Evolutionary conservation across 1,140 invertebrate genomes (phyloP).

Genomic region (Brachionus koreanus): DNA sequence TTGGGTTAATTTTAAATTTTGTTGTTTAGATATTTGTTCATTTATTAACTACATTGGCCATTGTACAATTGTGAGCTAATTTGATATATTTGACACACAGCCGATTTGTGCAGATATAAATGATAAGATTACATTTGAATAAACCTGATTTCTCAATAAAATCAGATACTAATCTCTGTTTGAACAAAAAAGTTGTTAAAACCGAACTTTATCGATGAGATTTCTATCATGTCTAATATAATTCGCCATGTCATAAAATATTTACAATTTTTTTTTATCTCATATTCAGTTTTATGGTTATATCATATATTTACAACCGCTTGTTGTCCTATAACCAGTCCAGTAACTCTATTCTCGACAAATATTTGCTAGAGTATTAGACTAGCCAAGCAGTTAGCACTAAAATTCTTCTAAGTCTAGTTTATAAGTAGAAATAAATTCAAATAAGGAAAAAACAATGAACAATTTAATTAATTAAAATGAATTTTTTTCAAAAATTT

Average conservation of each 20-base stretch:
- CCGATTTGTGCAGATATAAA: neutral
- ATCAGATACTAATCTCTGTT: neutral
- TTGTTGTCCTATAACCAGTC: neutral
- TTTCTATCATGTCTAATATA: neutral
- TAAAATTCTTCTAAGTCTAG: neutral
- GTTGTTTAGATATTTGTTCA: too few species aligned
- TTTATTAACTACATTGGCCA: too few species aligned
- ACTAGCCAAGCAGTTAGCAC: neutral
- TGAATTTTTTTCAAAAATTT: too few species aligned
- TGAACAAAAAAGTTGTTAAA: neutral
- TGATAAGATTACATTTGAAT: neutral
- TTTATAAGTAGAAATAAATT: too few species aligned
- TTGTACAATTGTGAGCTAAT: neutral
- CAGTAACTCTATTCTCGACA: neutral
- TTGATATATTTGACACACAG: neutral
- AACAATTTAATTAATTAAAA: too few species aligned
- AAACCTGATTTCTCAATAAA: neutral
- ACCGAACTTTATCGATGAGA: neutral
- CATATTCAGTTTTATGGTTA: constrained; percentile 1
- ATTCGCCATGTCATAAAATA: neutral
- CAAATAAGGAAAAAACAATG: too few species aligned
- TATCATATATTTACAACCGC: neutral
- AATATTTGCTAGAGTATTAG: neutral
- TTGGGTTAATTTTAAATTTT: neutral
- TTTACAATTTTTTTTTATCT: neutral